Base-by-base conservation (phyloP, 2,113 vertebrate genomes). In the Egretta garzetta region DNA sequence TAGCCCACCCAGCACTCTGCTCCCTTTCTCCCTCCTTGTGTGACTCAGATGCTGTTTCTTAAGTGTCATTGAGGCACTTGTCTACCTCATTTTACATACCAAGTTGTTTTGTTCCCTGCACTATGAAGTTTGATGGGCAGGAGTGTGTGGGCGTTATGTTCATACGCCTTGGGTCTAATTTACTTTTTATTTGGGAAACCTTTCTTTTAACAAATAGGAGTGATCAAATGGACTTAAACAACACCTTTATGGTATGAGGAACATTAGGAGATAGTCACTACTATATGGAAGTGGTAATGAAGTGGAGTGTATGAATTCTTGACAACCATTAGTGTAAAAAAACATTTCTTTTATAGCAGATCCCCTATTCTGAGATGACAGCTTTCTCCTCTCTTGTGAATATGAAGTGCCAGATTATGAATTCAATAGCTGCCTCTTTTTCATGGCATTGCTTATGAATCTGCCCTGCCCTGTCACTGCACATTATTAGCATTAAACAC, bases 331-430 rank as follows among this genome's bases (percentile, higher is more conserved):
- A 91, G 75, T 49, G 43, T 16, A 93, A 95, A 96, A 89, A 67
- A 3, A 0, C 13, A 64, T 79, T 88, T 60, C 55, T 93, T 90
- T 97, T 75, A 80, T 86, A 95, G 41, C 60, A 95, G 75, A 95
- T 93, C 13, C 43, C 41, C 20, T 50, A n/a, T 84, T 96, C 52
- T 87, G 91, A 94, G 73, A 92, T 93, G 94, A 93, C 80, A 94
- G 73, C 56, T 91, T 96, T 92, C 96, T 91, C 72, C 33, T 97
- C 76, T 96, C 86, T 88, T 86, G 83, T 96, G 96, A 97, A 88
- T 92, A 92, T 92, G 91, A 95, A 94, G 73, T 96, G 64, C 47
- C 49, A 96, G 64, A 96, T 96, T 95, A 95, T 80, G 73, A 94
- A 96, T 93, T 96, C 86, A 95, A 70, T 79, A 95, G 72, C 92